Percentiles rank a stretch among this genome's conserved stretches.
phyloP scores from a whole-genome alignment of 2,888 invertebrate genomes.

The Sminthurinus aureus region DNA sequence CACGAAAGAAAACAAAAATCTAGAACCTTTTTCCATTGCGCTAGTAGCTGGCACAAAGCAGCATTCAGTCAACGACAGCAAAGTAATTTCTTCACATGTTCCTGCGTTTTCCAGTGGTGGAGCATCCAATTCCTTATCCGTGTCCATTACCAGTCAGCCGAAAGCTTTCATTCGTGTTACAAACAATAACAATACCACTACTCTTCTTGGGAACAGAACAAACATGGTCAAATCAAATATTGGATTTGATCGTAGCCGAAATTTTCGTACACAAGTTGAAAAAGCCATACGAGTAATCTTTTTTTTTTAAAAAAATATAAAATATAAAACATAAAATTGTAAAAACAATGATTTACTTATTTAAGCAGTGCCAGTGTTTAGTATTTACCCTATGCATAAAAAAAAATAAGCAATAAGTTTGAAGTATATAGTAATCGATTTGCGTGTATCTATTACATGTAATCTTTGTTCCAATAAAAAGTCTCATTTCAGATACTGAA shows the following conservation, averaged over 20 bases:
- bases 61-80: slow-evolving; percentile 1
- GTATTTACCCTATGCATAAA: too few relatives aligned
- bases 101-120: background rate
- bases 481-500: background rate
- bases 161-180: background rate
- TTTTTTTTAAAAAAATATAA: background rate
- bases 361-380: too few relatives aligned
- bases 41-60: background rate
- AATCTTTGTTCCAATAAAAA: too few relatives aligned
- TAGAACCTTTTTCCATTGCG: background rate
- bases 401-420: too few relatives aligned
- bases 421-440: too few relatives aligned
- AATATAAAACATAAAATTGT: too few relatives aligned
- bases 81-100: background rate
- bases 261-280: slow-evolving; percentile 53
- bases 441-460: too few relatives aligned
- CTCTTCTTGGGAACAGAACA: background rate
- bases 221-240: slow-evolving; percentile 39
- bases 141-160: background rate
- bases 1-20: too few relatives aligned
- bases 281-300: slow-evolving; percentile 52
- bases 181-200: background rate
- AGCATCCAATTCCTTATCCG: background rate
- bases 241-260: slow-evolving; percentile 39
- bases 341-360: too few relatives aligned